Evolutionary conservation across 2,113 vertebrate genomes (phyloP).

Genomic region (Myrmophylax atrothorax): DNA sequence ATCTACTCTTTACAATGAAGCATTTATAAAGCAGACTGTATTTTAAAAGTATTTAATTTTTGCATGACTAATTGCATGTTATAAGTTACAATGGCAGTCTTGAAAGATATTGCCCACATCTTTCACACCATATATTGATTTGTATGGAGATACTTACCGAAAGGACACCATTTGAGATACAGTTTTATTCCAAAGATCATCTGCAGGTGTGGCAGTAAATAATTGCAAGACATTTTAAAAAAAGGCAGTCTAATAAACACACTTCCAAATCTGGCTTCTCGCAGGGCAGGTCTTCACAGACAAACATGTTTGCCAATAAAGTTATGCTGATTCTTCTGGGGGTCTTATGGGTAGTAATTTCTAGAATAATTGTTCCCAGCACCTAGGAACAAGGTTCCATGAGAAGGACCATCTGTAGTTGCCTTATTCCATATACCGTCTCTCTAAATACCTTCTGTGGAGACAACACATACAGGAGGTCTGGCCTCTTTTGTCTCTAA

Average conservation of each 20-base stretch:
- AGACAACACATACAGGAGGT: background rate
- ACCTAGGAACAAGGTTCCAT: background rate
- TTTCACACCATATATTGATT: conserved; percentile 9
- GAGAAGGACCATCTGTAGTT: background rate
- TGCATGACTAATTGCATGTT: conserved; percentile 41
- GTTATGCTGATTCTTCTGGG: background rate
- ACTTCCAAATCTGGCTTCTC: background rate
- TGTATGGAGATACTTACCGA: background rate
- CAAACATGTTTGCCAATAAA: background rate
- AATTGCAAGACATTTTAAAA: background rate
- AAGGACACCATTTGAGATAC: background rate
- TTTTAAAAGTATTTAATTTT: conserved; percentile 34
- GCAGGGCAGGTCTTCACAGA: background rate
- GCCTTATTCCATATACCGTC: background rate
- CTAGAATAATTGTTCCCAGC: background rate
- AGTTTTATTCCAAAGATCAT: background rate
- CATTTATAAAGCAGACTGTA: background rate
- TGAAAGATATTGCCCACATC: background rate
- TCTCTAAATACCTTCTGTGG: background rate
- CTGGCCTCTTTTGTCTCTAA: background rate
- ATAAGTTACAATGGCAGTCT: background rate
- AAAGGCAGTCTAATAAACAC: background rate
- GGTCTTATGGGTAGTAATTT: background rate
- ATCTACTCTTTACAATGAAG: background rate
- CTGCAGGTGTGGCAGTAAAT: background rate